phyloP scores from a whole-genome alignment of 2,888 invertebrate genomes.

The Oligia fasciuncula region DNA sequence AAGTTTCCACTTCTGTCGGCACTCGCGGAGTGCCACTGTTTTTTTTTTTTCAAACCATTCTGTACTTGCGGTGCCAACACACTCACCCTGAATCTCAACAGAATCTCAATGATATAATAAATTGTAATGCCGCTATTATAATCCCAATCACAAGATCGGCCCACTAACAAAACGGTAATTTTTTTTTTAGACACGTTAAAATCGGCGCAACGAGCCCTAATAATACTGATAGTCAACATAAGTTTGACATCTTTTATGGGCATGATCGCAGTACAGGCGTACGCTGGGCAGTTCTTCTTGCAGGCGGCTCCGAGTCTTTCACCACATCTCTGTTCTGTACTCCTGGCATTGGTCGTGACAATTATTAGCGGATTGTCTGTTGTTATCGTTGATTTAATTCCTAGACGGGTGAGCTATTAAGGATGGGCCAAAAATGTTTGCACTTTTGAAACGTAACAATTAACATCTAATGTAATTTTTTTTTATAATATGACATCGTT shows the following conservation, averaged over 20 bases:
- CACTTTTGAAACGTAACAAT: too few relatives aligned
- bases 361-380: constrained; percentile 80
- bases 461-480: too few relatives aligned
- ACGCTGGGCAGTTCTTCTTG: constrained; percentile 84
- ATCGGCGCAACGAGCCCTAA: constrained; percentile 75
- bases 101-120: too few relatives aligned
- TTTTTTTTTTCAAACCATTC: not conserved
- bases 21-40: too few relatives aligned
- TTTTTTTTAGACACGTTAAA: constrained; percentile 76
- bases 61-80: not conserved
- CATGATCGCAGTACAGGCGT: constrained; percentile 72
- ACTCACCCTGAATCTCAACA: not conserved
- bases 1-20: too few relatives aligned
- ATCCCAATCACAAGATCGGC: not conserved
- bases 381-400: constrained; percentile 85
- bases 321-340: constrained; percentile 86
- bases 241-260: constrained; percentile 71
- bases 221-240: constrained; percentile 51
- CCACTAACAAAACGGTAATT: too few relatives aligned
- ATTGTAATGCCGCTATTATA: not conserved
- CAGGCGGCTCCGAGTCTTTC: constrained; percentile 83
- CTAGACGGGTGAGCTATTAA: constrained; percentile 82
- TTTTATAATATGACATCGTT: too few relatives aligned
- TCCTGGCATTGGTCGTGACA: constrained; percentile 87
- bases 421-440: too few relatives aligned